Conservation (phyloP, 2,113 vertebrate genomes). For the Malurus alboscapulatus region DNA sequence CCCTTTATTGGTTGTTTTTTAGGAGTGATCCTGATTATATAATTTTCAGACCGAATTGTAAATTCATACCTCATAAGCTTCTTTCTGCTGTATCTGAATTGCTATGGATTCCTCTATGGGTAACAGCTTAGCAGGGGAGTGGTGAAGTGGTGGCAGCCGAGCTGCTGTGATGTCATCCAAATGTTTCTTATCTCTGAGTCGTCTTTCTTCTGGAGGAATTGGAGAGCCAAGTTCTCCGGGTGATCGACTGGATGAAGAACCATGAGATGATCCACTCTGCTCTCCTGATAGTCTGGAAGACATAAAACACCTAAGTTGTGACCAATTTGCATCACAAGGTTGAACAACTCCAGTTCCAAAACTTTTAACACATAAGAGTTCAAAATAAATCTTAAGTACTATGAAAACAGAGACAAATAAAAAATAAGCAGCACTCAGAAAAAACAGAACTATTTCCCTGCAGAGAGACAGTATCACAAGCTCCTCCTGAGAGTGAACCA, state of each 20-base stretch:
- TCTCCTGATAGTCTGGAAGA: constrained; percentile 73
- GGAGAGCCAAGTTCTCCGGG: constrained; percentile 53
- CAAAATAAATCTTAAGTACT: not conserved
- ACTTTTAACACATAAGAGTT: fast-evolving
- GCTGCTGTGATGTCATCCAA: constrained; percentile 91
- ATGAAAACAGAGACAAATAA: not conserved
- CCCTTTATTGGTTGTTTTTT: not conserved
- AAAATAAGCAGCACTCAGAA: not conserved
- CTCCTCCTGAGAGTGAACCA: not conserved
- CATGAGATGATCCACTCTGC: constrained; percentile 32
- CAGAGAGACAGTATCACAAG: not conserved
- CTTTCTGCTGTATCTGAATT: constrained; percentile 83
- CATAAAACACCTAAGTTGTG: not conserved
- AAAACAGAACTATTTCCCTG: not conserved
- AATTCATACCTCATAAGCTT: constrained; percentile 80
- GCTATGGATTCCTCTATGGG: constrained; percentile 83
- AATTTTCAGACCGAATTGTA: not conserved
- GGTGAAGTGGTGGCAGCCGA: constrained; percentile 82
- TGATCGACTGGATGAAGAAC: constrained; percentile 68
- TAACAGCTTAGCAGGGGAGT: constrained; percentile 81
- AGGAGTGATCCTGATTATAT: not conserved
- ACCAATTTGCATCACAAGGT: not conserved
- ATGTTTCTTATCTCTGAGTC: constrained; percentile 82
- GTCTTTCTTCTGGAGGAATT: constrained; percentile 74
- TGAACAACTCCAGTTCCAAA: not conserved